Evolutionary conservation across 2,888 invertebrate species (phyloP), one percentile per base, ranked within the genome.

Genomic region (Agrypnus murinus): DNA sequence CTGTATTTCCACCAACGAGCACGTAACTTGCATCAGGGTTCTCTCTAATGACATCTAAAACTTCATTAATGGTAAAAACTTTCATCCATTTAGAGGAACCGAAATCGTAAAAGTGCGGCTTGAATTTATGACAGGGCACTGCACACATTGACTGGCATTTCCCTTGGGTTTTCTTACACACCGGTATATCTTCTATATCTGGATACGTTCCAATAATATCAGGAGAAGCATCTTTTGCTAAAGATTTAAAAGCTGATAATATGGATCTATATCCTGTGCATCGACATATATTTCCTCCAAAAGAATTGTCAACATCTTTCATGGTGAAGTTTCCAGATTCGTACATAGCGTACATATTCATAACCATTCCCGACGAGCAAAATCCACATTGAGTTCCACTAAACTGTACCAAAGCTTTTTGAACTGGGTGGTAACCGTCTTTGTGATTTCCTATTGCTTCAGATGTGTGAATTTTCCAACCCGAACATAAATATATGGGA

Each of bases 281-380:
- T 66, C 93, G 86, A 74, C 93, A 93, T 17, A 92, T 88, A 76
- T 93, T 92, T 62, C 92, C 90, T 7, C 90, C 92, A 75, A 93
- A 91, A 0, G 90, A 88, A 77, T 92, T 89, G 80, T 93, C 93
- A 2, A 92, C 87, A 76, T 92, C 88, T 77, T 88, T 84, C 87
- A 88, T 87, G 0, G 89, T 88, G 53, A 89, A 75, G 58, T 85
- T 84, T 6, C 86, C 82, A 17, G 81, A 84, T 38, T 84, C 77
- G 75, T 87, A 80, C 31, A 88, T 76, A 46, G 88, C 90, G 83
- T 90, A 90, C 92, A 93, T 92, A 77, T 89, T 90, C 92, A 93
- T 93, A 40, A 94, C 89, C 90, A 93, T 93, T 8, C 93, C 94
- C 0, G 93, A 90, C 17, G 91, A 90, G 80, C 94, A 94, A 80